Conservation (phyloP, 2,797 vertebrate genomes). For the Hydrocynus forskahlii region DNA sequence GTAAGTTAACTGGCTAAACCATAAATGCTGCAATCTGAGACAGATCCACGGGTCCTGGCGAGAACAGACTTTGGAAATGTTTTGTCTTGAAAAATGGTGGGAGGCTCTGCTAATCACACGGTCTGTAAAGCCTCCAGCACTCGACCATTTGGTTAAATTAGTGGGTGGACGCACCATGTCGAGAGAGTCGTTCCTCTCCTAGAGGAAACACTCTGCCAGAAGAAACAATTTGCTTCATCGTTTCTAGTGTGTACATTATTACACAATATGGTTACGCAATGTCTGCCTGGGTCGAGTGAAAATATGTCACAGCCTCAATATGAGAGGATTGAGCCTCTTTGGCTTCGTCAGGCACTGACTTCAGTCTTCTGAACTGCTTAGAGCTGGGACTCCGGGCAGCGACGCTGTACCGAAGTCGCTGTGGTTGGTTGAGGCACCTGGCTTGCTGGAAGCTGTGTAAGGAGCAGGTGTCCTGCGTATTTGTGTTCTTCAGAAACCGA, state of each 20-base stretch:
- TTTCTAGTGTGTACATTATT: constrained; percentile 52
- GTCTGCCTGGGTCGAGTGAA: constrained; percentile 47
- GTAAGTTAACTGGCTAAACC: no score
- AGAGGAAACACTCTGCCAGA: constrained; percentile 49
- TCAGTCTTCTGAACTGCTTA: not conserved
- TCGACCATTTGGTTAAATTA: constrained; percentile 36
- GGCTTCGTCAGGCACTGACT: not conserved
- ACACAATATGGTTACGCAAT: constrained; percentile 68
- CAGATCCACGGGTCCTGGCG: not conserved
- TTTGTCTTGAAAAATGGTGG: constrained; percentile 9
- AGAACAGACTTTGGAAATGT: constrained; percentile 7
- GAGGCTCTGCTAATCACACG: constrained; percentile 39
- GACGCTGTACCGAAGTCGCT: not conserved
- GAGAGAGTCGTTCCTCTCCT: constrained; percentile 37
- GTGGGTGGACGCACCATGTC: constrained; percentile 17
- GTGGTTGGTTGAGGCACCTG: not conserved
- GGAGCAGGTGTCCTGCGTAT: not conserved
- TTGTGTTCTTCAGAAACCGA: constrained; percentile 62
- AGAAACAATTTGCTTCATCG: constrained; percentile 56
- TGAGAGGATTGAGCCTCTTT: constrained; percentile 12
- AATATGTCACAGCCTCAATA: constrained; percentile 54
- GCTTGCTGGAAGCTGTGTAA: not conserved
- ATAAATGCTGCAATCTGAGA: no score
- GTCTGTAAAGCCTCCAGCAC: constrained; percentile 28
- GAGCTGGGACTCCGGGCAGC: no score